phyloP scores from a whole-genome alignment of 2,797 vertebrate genomes.

The Odontamblyopus rebecca region DNA sequence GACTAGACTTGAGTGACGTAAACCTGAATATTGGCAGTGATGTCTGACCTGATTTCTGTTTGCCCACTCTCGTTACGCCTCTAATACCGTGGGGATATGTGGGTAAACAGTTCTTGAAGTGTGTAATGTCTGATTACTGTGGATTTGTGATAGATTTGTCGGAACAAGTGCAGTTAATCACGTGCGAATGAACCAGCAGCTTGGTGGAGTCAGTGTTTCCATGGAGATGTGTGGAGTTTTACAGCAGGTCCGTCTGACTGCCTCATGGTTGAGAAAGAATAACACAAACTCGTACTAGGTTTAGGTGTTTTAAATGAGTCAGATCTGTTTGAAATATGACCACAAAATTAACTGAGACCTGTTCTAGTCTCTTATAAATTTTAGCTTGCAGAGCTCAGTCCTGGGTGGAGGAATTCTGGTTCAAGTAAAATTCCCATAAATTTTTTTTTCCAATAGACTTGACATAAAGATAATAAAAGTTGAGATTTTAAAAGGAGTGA shows the following conservation, averaged over 20 bases:
- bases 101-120: background rate
- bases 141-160: slow-evolving; percentile 11
- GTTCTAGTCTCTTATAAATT: too few species aligned
- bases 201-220: slow-evolving; percentile 68
- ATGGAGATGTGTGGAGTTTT: slow-evolving; percentile 66
- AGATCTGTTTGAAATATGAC: too few species aligned
- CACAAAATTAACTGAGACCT: too few species aligned
- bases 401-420: too few species aligned
- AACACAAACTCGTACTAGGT: background rate
- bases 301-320: background rate
- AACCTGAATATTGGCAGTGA: background rate
- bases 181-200: slow-evolving; percentile 18
- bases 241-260: slow-evolving; percentile 16
- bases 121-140: background rate
- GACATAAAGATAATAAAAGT: too few species aligned
- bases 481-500: too few species aligned
- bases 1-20: background rate
- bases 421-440: too few species aligned
- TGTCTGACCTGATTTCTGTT: slow-evolving; percentile 11
- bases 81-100: background rate
- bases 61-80: background rate
- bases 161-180: slow-evolving; percentile 14
- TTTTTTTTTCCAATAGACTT: too few species aligned
- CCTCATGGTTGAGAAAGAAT: slow-evolving; percentile 20
- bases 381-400: too few species aligned